Conservation (phyloP, 2,113 vertebrate species). For the Tamias sibiricus region DNA sequence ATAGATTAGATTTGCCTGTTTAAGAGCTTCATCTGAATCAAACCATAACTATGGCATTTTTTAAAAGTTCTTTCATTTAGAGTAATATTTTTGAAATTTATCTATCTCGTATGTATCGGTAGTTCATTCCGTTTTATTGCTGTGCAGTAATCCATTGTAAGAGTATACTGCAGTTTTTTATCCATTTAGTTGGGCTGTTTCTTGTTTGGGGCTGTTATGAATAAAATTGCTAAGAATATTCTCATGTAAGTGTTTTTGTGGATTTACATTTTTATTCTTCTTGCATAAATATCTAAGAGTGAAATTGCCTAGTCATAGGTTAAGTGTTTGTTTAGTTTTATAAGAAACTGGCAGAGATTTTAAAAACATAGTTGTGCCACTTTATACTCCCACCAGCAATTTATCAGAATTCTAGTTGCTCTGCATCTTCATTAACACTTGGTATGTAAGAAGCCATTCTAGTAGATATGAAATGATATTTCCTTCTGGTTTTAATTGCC, state of each 20-base stretch:
- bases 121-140: conserved; percentile 36
- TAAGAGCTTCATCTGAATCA: conserved; percentile 27
- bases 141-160: conserved; percentile 53
- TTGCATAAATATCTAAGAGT: conserved; percentile 59
- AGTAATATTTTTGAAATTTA: conserved; percentile 50
- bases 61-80: conserved; percentile 37
- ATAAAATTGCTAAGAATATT: conserved; percentile 67
- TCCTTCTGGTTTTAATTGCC: conserved; percentile 53
- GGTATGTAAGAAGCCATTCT: not conserved
- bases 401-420: conserved; percentile 18
- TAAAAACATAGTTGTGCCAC: not conserved
- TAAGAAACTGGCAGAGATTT: conserved; percentile 60
- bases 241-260: conserved; percentile 38
- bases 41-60: conserved; percentile 42
- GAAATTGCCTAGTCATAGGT: conserved; percentile 60
- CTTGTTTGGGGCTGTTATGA: conserved; percentile 57
- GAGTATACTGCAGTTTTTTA: conserved; percentile 47
- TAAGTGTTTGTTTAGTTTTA: conserved; percentile 51
- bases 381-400: conserved; percentile 5
- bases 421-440: not conserved
- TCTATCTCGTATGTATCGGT: not conserved
- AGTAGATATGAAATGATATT: conserved; percentile 30
- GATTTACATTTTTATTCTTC: conserved; percentile 71
- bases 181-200: conserved; percentile 54
- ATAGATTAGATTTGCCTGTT: conserved; percentile 50